Evolutionary conservation across 2,797 vertebrate species (phyloP), one percentile per base, ranked within the genome.

Genomic region (Parauchenoglanis punctatus): DNA sequence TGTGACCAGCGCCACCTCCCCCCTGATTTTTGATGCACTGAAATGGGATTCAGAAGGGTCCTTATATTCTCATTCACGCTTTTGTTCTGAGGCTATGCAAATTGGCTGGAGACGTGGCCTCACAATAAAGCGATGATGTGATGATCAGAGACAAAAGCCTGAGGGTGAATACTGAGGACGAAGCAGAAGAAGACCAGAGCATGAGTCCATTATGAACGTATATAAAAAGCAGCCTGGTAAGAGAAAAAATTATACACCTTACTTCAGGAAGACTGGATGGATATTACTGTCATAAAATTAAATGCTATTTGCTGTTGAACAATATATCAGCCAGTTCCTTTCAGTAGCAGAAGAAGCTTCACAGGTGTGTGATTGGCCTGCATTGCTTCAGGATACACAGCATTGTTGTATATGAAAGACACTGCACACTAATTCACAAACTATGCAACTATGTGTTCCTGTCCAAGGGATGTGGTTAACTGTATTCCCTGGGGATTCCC

Each of bases 51-150:
- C 46, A 61, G 83, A 81, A 72, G 87, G 87, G 67, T 46, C 89
- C 91, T 96, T 97, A 92, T 92, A 91, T 91, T 93, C 93, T 93
- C 92, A 93, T 94, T 95, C 93, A 92, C 96, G 97, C 97, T 96
- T 96, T 98, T 97, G 97, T 98, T 98, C 97, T 97, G 97, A 98
- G 97, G 97, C 80, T 97, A 97, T 98, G 97, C 97, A 98, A 98
- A 98, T 98, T 96, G 96, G 96, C 97, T 96, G 94, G 95, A 96
- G 96, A 96, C 94, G 94, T 97, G 97, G 97, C 97, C 97, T 91
- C 78, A 63, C 78, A 86, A 83, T 95, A 94, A 96, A 95, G 96
- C 96, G 17, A 96, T 97, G 96, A 94, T 96, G 94, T 96, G 95
- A 96, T 96, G 94, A 97, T 98, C 97, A 86, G 44, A 75, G 78